Base-by-base conservation (phyloP, 2,888 invertebrate genomes). In the Andricus quercusramuli region DNA sequence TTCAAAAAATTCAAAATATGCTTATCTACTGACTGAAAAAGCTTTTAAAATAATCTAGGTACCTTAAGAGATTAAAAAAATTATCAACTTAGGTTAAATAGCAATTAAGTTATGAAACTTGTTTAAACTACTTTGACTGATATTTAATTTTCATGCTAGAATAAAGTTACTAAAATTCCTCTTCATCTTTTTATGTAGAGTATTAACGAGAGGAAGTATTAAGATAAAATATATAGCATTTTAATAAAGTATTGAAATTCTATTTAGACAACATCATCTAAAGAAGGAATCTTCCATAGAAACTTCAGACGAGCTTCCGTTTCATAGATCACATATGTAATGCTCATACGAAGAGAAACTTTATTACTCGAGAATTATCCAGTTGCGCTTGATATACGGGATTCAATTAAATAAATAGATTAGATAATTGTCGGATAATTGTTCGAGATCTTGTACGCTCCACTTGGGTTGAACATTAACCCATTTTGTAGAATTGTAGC, bases 401-500 rank as follows among this genome's bases (percentile, higher is more conserved):
- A 29, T 64, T 64, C 62, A 64, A 29, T 64, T 25, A 5, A 64
- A 64, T 64, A 64, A 25, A 29, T 64, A 29, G 62, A 64, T 64
- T 64, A 29, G 17, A 64, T 64, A 64, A 64, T 64, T 64, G 4
- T 64, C 6, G 25, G n/a, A 56, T 56, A 56, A 56, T 56, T 56
- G n/a, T 22, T 56, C 5, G 29, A 64, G 62, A 64, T 64, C 25
- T 15, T 2, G 5, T 15, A 37, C 8, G 62, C 62, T 13, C 17
- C 22, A 62, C 62, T 62, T 25, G 9, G 4, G 25, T 15, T 29
- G 62, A 22, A 64, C 62, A 64, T 64, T 17, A 64, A 64, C 25
- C 62, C 6, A 29, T 64, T 64, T 64, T 25, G 25, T 22, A 64
- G 15, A 4, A 5, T 13, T 47, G 5, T 47, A 47, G 47, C 17